Evolutionary conservation across 2,113 vertebrate genomes (phyloP), one percentile per base, ranked within the genome.

Genomic region (Aspiorhynchus laticeps): DNA sequence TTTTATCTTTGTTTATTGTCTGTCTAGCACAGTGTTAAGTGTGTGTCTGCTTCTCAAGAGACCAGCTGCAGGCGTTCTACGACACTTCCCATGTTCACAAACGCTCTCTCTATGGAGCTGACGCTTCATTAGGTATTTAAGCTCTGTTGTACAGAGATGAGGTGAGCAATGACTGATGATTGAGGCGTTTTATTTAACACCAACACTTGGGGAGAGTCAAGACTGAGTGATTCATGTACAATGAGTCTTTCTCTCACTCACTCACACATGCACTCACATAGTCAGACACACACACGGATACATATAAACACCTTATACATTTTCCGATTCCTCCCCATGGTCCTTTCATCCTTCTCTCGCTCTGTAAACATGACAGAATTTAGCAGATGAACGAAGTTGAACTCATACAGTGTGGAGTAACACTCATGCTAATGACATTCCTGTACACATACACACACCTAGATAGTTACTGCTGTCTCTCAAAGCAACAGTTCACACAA

Each of bases 301-400:
- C 63, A 80, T 56, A 86, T 56, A 59, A 71, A 48, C 69, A 83
- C 85, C 79, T 82, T 82, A 83, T 82, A 48, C 12, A 48, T 86
- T 67, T 56, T 38, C 28, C 6, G 56, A 78, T 73, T 77, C 28
- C 43, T 85, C 75, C 65, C 65, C 65, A 53, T 15, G 81, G 61
- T 53, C 43, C 86, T 87, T 87, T 87, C 28, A 71, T 82, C 77
- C 51, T 74, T 87, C 46, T 85, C 65, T 73, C 63, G 7, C 63
- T 80, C 56, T 86, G 65, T 85, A 74, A 81, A 80, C 63, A 76
- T 85, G 74, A 67, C 83, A 15, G 61, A 80, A n/a, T 95, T 93
- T 94, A 89, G 59, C 84, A 96, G 95, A 96, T 95, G 95, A 96
- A 96, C 95, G 93, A 94, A 94, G 93, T 92, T 94, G 94, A 95